Base-by-base conservation (phyloP, 1,140 invertebrate genomes). In the Lepidotrigona ventralis region DNA sequence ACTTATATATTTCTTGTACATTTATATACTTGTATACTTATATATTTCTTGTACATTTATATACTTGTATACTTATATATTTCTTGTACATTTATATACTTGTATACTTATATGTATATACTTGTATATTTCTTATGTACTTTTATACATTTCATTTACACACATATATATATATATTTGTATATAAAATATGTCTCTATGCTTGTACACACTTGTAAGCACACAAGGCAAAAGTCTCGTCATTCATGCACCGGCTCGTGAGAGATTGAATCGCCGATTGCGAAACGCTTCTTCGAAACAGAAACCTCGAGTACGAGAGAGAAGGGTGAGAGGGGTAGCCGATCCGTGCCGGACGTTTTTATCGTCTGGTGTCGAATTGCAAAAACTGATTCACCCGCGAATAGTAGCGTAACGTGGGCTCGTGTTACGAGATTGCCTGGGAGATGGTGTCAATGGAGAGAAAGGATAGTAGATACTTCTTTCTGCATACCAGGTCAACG, bases 251-350 rank as follows among this genome's bases (percentile, higher is more conserved):
- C 1, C 75, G 39, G 54, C 56, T 29, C 39, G 39, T 2, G 39
- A 46, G 39, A 23, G 0, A 69, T 63, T 58, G 53, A 70, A 68
- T 63, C 64, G 60, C 63, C 54, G 46, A 75, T 74, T 75, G 74
- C 72, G 74, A 81, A 75, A 79, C 70, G 39, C 86, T 88, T 88
- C 78, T 86, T 81, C 87, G 82, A 85, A 84, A 88, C 66, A 58
- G 68, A 84, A 87, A 76, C 71, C 63, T 63, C 23, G 56, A 58
- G 58, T 79, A 60, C 83, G 58, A 58, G 39, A 3, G n/a, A 64
- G n/a, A n/a, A n/a, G n/a, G n/a, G n/a, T n/a, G n/a, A 46, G 14
- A 1, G 63, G 19, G 17, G n/a, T 12, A 64, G 15, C 39, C 19
- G 74, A 81, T 64, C 64, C 73, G 73, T 70, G 72, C 46, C 19